Percentiles rank a stretch among this genome's conserved stretches.
Conservation (phyloP, 2,797 vertebrate species). For the Onychomys arenicola region DNA sequence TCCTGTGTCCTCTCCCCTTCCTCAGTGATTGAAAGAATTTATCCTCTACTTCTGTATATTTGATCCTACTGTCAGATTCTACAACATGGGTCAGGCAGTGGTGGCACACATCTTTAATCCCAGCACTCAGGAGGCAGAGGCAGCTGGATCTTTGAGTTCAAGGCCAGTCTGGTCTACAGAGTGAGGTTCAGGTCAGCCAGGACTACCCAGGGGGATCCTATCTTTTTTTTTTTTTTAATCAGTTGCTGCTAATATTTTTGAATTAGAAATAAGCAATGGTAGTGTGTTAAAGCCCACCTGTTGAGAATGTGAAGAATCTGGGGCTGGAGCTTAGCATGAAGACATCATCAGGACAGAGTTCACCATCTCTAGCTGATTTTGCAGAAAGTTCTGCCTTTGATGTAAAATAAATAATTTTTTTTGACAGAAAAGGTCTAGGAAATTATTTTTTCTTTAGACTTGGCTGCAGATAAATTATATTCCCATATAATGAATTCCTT, state of each 20-base stretch:
- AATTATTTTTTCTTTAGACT: conserved; percentile 61
- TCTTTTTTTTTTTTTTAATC: not conserved
- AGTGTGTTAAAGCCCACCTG: not conserved
- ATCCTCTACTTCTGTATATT: not conserved
- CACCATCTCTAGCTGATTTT: not conserved
- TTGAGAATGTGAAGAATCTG: conserved; percentile 40
- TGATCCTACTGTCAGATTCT: not conserved
- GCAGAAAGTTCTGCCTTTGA: conserved; percentile 38
- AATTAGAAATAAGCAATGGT: conserved; percentile 9
- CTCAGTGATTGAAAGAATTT: not conserved
- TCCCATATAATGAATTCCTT: conserved; percentile 50
- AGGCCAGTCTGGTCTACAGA: not conserved
- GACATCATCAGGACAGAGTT: not conserved
- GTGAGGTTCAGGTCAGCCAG: not conserved
- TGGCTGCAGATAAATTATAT: conserved; percentile 63
- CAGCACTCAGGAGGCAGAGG: not conserved
- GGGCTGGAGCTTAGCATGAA: not conserved
- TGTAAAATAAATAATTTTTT: conserved; percentile 8
- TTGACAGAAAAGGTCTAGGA: conserved; percentile 42
- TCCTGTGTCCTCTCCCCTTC: not conserved
- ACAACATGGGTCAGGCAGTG: not conserved
- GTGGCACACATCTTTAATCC: not conserved
- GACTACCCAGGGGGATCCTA: not conserved
- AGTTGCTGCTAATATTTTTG: conserved; percentile 54
- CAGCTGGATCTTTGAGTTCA: not conserved